Evolutionary conservation across 2,888 invertebrate genomes (phyloP).

Genomic region (Ochropacha duplaris): DNA sequence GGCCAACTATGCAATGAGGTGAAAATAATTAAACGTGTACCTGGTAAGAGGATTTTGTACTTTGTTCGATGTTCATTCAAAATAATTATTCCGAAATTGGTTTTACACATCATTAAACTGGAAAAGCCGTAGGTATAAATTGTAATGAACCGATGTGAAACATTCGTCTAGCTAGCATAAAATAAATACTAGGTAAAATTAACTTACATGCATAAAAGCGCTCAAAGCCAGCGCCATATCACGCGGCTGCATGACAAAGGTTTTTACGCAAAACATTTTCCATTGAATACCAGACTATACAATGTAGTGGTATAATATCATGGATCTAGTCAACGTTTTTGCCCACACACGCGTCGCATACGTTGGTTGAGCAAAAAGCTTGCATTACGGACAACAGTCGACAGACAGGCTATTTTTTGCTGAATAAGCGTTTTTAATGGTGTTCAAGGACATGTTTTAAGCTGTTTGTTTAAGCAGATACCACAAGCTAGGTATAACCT

Average conservation of each 20-base stretch:
- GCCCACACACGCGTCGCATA: slow-evolving; percentile 20
- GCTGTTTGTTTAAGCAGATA: too few species aligned
- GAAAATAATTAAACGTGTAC: neutral
- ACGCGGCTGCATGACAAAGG: neutral
- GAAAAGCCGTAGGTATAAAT: neutral
- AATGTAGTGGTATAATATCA: slow-evolving; percentile 20
- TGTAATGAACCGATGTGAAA: neutral
- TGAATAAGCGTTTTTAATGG: slow-evolving; percentile 1
- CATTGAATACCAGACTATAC: slow-evolving; percentile 41
- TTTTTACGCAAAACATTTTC: slow-evolving; percentile 34
- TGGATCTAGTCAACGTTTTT: slow-evolving; percentile 39
- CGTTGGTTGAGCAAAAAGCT: slow-evolving; percentile 18
- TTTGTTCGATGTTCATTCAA: neutral
- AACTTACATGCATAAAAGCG: neutral
- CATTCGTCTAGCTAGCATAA: neutral
- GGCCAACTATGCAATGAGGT: neutral
- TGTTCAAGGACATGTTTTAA: neutral
- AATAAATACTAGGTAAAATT: slow-evolving; percentile 1
- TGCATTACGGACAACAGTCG: slow-evolving; percentile 8
- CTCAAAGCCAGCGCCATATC: neutral
- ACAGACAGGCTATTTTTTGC: slow-evolving; percentile 2
- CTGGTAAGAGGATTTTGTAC: too few species aligned
- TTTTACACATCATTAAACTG: neutral
- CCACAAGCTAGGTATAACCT: too few species aligned
- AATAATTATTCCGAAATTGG: neutral